phyloP scores from a whole-genome alignment of 1,140 invertebrate species.

The Camponotus floridanus region DNA sequence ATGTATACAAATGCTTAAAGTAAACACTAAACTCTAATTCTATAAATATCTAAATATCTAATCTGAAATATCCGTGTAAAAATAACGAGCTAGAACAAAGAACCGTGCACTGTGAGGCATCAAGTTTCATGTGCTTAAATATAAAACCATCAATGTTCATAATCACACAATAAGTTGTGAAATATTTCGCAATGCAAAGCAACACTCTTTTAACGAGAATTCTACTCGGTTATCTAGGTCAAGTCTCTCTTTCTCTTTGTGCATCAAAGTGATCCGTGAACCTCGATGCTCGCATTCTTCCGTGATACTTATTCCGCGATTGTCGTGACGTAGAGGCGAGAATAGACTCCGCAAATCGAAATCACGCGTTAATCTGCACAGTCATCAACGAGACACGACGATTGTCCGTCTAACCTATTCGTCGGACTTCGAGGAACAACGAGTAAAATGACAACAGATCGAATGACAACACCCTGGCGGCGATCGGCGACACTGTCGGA shows the following conservation, averaged over 20 bases:
- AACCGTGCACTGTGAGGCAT: neutral
- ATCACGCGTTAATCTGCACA: slow-evolving; percentile 76
- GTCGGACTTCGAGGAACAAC: neutral
- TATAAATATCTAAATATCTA: no score
- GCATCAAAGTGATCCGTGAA: no score
- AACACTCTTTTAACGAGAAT: slow-evolving; percentile 25
- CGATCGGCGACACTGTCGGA: neutral
- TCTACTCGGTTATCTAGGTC: neutral
- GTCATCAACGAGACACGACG: slow-evolving; percentile 72
- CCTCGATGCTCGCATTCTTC: no score
- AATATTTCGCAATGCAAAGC: neutral
- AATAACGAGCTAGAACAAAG: neutral
- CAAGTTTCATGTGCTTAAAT: no score
- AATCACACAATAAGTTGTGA: neutral
- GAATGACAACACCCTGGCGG: slow-evolving; percentile 44
- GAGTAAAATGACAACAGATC: slow-evolving; percentile 69
- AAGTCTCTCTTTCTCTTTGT: no score
- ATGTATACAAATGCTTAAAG: no score
- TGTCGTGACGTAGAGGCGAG: neutral
- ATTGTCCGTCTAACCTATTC: slow-evolving; percentile 74
- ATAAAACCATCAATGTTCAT: neutral
- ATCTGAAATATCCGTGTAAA: neutral
- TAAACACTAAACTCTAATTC: no score
- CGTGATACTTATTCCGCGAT: no score
- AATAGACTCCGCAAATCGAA: neutral